Conservation (phyloP, 2,113 vertebrate species). For the Protomyctophum bolini region DNA sequence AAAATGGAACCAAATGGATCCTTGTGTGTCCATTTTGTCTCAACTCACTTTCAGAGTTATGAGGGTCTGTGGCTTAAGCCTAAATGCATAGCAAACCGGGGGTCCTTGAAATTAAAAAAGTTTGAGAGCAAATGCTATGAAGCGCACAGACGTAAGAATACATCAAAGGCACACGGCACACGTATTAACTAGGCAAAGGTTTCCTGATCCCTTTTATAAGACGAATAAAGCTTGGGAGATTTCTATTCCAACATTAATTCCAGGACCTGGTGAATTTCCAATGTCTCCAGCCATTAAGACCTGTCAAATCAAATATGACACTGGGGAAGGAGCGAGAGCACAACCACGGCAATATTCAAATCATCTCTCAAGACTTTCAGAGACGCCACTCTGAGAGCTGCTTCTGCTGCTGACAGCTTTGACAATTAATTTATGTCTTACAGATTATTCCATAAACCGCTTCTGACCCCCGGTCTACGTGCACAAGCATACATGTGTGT, state of each 20-base stretch:
- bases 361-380: conserved; percentile 70
- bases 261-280: conserved; percentile 62
- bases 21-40: too few species aligned
- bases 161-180: conserved; percentile 51
- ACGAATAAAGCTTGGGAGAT: conserved; percentile 53
- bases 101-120: too few species aligned
- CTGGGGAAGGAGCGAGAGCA: conserved; percentile 51
- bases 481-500: neutral
- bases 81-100: too few species aligned
- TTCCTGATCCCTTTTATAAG: conserved; percentile 60
- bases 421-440: conserved; percentile 77
- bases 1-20: too few species aligned
- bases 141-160: conserved; percentile 21
- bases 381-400: conserved; percentile 45
- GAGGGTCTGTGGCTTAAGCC: too few species aligned
- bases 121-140: neutral
- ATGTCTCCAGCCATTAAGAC: conserved; percentile 71
- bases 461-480: conserved; percentile 31
- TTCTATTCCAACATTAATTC: conserved; percentile 70
- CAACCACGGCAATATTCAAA: conserved; percentile 70
- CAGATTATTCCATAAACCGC: conserved; percentile 69
- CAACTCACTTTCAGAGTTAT: too few species aligned
- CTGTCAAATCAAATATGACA: conserved; percentile 78
- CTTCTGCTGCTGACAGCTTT: conserved; percentile 59
- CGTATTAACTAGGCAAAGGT: conserved; percentile 61